Base-by-base conservation (phyloP, 2,888 invertebrate species). In the Tiliacea citrago region DNA sequence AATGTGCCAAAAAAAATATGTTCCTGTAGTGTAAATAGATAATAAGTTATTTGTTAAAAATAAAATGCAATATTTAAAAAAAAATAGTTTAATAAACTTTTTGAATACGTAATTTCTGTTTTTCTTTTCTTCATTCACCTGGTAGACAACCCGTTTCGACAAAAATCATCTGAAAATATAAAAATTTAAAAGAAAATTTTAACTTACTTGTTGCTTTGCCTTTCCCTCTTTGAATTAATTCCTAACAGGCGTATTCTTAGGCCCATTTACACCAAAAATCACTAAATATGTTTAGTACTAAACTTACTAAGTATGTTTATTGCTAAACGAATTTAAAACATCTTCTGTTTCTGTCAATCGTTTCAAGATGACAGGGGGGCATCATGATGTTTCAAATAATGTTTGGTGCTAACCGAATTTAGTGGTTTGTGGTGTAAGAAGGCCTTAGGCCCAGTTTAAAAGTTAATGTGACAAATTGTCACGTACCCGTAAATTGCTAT, bases 1-100 rank as follows among this genome's bases (percentile, higher is more conserved):
- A 29, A 51, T 62, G 65, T 61, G 60, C 35, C 35, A 71, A 49
- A 63, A 49, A 24, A 49, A 63, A 65, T 21, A 51, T 74, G 85
- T 81, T 81, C 85, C 81, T 84, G 51, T 65, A 35, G 8, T 68
- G 35, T 65, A 47, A 57, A 29, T 57, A 29, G 24, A 16, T 58
- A 24, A 0, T 84, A 82, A 76, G 57, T 55, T 60, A 85, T 84
- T 74, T 84, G 74, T 66, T 84, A 8, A 69, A 47, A 80, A 57
- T 0, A 39, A 45, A 42, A 77, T n/a, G 1, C 29, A 16, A 3
- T 53, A 70, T 35, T 7, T 2, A 16, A 45, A n/a, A 58, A 71
- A 45, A n/a, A 21, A 9, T 1, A 6, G 4, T 24, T 21, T 13
- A 73, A 75, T 81, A 75, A 67, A 58, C 7, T 55, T 57, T 68